Evolutionary conservation across 1,140 invertebrate genomes (phyloP), one percentile per base, ranked within the genome.

Genomic region (Calephelis virginiensis): DNA sequence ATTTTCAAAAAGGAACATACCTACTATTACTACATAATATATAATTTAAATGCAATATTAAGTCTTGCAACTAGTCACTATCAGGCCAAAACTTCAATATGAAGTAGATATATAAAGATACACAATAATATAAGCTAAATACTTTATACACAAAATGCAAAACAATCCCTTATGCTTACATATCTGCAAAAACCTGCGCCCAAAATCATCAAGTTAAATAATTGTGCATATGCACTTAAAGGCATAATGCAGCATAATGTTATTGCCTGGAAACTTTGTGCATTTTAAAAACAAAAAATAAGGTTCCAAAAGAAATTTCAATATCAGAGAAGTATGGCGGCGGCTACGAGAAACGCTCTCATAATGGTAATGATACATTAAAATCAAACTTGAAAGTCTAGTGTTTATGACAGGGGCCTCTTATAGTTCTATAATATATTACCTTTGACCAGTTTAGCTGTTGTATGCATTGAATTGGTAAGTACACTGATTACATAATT

Each of bases 81-180:
- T 53, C 63, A 53, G 48, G 49, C 38, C 38, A 40, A 63, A 66
- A 73, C 78, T 80, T 80, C 75, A 80, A 80, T 80, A 74, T 80
- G 78, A 80, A 78, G 78, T 74, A 70, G 56, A 64, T 63, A 61
- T 60, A 53, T 62, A n/a, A 63, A 48, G 47, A n/a, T 2, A 38
- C 37, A 59, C 40, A 59, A 37, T 12, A 56, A 10, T 56, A 28
- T 37, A 43, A 8, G 9, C 28, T 56, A 37, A 12, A 11, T 37
- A 9, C 11, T 11, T 37, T 28, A 56, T 56, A 43, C 40, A 56
- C 37, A 56, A 56, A 56, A 56, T 56, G 14, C 50, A 56, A 56
- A 28, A 56, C 28, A 56, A 17, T 56, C 37, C 50, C 50, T 56
- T 56, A 8, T 56, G 50, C 50, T 37, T 56, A 11, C 28, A 56